Base-by-base conservation (phyloP, 2,113 vertebrate genomes). In the Corythornis cristatus region DNA sequence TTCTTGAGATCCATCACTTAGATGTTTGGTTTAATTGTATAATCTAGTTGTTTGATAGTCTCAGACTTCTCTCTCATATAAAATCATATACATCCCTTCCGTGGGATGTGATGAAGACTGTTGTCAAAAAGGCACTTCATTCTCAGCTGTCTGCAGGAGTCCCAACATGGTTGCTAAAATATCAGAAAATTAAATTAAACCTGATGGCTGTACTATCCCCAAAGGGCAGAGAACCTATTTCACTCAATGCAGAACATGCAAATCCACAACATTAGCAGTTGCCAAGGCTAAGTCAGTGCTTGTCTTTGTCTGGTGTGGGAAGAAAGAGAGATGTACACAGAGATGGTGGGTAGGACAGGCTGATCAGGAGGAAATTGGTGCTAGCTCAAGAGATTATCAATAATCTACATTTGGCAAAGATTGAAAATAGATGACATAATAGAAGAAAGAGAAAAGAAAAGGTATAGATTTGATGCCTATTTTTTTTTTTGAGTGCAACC, bases 111-210 rank as follows among this genome's bases (percentile, higher is more conserved):
- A 77, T 96, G 90, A 92, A 94, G 67, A 76, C 40, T 83, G 76
- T 96, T 96, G 93, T 96, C 94, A 96, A 82, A 96, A 89, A 96
- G 78, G 58, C 7, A 26, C 94, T 97, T 97, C 70, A 92, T 88
- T 90, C 88, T 96, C 92, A 88, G 61, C 58, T 74, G 79, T 75
- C 70, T 95, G 83, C 86, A 80, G 74, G 76, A 96, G 53, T 84
- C 81, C 82, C 50, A 54, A 95, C 76, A 65, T 45, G 66, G 93
- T 72, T 96, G 92, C 89, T 96, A 96, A 97, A 96, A 95, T 96
- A 96, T 61, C 89, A 97, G 92, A 93, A 95, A 95, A 96, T 74
- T 61, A 96, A 97, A 96, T 97, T 95, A 94, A 88, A 96, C 89
- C 88, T 96, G 95, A 96, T 92, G 78, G 86, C 76, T 93, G 20